Base-by-base conservation (phyloP, 1,140 invertebrate species). In the Brachionus koreanus region DNA sequence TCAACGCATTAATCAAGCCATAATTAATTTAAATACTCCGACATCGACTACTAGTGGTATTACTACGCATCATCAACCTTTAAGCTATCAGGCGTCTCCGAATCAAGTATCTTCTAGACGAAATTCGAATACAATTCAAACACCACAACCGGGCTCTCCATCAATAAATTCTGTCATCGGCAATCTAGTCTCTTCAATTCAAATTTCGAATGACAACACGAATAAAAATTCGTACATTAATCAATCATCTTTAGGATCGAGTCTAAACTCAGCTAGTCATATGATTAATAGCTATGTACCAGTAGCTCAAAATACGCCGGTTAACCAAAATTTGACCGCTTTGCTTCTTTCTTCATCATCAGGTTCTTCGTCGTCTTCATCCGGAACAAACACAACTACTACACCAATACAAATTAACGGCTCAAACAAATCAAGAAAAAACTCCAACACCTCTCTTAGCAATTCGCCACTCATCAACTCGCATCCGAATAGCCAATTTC, bases 251-350 rank as follows among this genome's bases (percentile, higher is more conserved):
- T 74, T 74, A 19, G 42, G 42, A 25, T 74, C 69, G 12, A 74
- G 25, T 74, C 19, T 74, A 4, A 74, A 74, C 33, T 74, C 69
- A 46, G 69, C 69, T 74, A 74, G 69, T 74, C 69, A 74, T 74
- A 46, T 74, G 43, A 74, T 74, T 46, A 74, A 74, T 49, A 46
- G 19, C 3, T 74, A 74, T 74, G 69, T 13, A 5, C 37, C 67
- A 35, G 49, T 57, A 57, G 19, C 67, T 46, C 42, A 43, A 74
- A 74, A 43, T 74, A 74, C 69, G 23, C 69, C 69, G 25, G n/a
- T 74, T 23, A 74, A 74, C 43, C 69, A 74, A 74, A 74, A 74
- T 10, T 74, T 74, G 16, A 46, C 69, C 5, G 39, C 69, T 43
- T 74, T 74, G 39, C 43, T 74, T 46, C 39, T 74, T 46, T 74